A percentile compares a stretch with the other conserved stretches of the same genome.
Conservation (phyloP, 2,888 invertebrate species). For the Anoplius nigerrimus region DNA sequence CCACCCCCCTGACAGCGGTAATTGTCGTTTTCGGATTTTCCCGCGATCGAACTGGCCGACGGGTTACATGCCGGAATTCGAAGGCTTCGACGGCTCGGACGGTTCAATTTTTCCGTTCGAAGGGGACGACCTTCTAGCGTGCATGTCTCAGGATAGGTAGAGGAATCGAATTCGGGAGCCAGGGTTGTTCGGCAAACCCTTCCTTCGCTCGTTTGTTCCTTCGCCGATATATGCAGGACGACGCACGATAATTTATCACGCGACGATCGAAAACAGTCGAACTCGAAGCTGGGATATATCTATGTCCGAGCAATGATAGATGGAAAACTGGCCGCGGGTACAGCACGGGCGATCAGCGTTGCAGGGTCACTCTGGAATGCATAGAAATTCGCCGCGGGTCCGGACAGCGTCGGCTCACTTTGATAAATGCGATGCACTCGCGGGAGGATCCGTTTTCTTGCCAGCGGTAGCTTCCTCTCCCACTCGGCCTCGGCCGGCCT, state of each 20-base stretch:
- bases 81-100: background rate
- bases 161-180: background rate
- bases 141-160: background rate
- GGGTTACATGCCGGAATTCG: too few species aligned
- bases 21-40: background rate
- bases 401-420: conserved; percentile 8
- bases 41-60: background rate
- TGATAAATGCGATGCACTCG: conserved; percentile 27
- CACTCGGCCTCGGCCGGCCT: background rate
- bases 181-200: background rate
- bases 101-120: background rate
- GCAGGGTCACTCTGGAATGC: conserved; percentile 29
- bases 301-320: conserved; percentile 17
- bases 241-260: conserved; percentile 14
- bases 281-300: background rate
- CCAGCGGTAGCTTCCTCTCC: background rate
- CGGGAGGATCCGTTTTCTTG: background rate
- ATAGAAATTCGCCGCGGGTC: conserved; percentile 17
- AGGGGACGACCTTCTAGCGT: background rate
- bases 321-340: conserved; percentile 13
- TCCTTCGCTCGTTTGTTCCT: background rate
- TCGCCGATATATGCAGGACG: conserved; percentile 1
- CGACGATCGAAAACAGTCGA: conserved; percentile 16
- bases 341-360: conserved; percentile 1
- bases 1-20: background rate